These are phyloP conservation scores for Natator depressus DNA, from an alignment of 2,113 vertebrate species.

Conservation along the genomic window DNA sequence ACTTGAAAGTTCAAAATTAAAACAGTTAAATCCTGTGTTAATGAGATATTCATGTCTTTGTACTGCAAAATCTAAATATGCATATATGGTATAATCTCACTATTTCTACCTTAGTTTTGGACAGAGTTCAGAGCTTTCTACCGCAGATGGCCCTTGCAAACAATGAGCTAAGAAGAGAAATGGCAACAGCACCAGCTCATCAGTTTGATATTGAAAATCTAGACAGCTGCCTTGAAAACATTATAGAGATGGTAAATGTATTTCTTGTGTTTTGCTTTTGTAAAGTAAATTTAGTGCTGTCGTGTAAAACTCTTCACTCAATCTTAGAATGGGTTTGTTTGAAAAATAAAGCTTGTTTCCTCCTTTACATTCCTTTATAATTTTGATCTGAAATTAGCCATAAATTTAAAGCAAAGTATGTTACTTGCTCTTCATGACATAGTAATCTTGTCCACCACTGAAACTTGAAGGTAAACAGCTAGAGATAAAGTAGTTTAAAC, in stretches of 20 bases:
- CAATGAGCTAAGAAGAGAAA: slow-evolving; percentile 85
- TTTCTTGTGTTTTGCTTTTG: not conserved
- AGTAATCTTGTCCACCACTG: not conserved
- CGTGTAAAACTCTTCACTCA: not conserved
- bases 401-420: not conserved
- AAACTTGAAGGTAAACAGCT: not conserved
- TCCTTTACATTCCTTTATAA: not conserved
- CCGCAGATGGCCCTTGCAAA: slow-evolving; percentile 93
- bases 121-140: slow-evolving; percentile 89
- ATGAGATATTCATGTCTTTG: not conserved
- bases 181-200: slow-evolving; percentile 79
- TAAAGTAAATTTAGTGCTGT: not conserved
- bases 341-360: not conserved
- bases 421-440: not conserved
- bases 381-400: not conserved
- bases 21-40: not conserved
- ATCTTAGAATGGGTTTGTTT: not conserved
- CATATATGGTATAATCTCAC: not conserved
- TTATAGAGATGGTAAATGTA: slow-evolving; percentile 91
- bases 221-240: slow-evolving; percentile 76
- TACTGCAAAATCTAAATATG: not conserved
- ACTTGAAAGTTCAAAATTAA: not conserved
- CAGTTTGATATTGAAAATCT: slow-evolving; percentile 89
- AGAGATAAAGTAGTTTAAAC: not conserved
- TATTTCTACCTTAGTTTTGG: slow-evolving; percentile 81